Conservation (phyloP, 2,113 vertebrate genomes). For the Gobiocypris rarus region DNA sequence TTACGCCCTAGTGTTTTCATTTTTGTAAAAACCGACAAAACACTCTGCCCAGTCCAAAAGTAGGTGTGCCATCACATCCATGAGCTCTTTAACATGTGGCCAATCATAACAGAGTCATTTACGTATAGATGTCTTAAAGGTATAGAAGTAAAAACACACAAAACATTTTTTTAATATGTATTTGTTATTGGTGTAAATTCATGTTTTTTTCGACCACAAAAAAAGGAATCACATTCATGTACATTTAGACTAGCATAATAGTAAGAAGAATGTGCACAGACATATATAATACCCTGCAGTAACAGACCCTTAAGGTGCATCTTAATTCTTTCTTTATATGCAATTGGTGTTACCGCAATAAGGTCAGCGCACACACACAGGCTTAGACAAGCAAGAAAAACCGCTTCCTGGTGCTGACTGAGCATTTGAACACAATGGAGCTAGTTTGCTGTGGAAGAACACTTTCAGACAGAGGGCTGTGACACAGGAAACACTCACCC, state of each 20-base stretch:
- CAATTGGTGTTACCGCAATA: not conserved
- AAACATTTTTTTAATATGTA: not conserved
- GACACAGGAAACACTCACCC: slow-evolving; percentile 57
- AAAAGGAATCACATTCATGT: no score
- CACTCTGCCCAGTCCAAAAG: no score
- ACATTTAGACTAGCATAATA: not conserved
- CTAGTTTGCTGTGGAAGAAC: slow-evolving; percentile 43
- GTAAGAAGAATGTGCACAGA: not conserved
- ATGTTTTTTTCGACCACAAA: no score
- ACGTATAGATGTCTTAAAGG: not conserved
- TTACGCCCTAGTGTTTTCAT: not conserved
- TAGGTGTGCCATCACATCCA: not conserved
- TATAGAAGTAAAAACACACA: not conserved
- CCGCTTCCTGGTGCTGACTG: slow-evolving; percentile 61
- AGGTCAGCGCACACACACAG: not conserved
- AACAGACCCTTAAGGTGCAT: not conserved
- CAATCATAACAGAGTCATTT: not conserved
- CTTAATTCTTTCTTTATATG: not conserved
- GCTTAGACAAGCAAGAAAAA: slow-evolving; percentile 13
- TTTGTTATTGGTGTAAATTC: not conserved
- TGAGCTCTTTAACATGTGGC: not conserved
- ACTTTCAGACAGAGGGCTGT: slow-evolving; percentile 40
- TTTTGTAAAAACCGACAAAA: not conserved
- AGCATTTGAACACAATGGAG: slow-evolving; percentile 64
- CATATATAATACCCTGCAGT: not conserved